These are phyloP conservation scores for Agonum fuliginosum DNA, from an alignment of 2,888 invertebrate genomes.

Conservation along the genomic window DNA sequence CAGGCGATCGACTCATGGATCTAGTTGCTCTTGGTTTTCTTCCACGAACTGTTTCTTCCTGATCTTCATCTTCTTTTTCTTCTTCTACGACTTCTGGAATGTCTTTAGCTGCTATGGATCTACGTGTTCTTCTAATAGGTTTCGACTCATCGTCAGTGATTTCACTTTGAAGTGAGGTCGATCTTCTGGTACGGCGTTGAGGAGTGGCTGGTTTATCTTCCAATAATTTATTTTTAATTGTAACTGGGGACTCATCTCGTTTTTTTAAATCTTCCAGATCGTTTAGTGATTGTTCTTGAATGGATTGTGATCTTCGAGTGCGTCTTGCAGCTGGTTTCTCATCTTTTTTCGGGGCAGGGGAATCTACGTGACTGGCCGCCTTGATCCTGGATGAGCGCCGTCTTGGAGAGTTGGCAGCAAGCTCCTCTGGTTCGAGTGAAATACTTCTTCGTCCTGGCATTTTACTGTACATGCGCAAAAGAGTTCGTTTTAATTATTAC, in stretches of 20 bases:
- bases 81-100: conserved; percentile 15
- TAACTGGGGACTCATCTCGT: conserved; percentile 11
- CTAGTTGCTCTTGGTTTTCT: conserved; percentile 56
- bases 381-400: conserved; percentile 40
- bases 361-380: conserved; percentile 14
- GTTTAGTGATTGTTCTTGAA: conserved; percentile 43
- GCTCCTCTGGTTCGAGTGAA: conserved; percentile 49
- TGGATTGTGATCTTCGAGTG: conserved; percentile 37
- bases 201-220: conserved; percentile 18
- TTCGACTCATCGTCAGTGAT: neutral
- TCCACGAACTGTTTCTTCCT: conserved; percentile 38
- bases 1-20: conserved; percentile 63
- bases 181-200: conserved; percentile 25
- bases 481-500: too few species aligned
- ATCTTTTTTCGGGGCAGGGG: conserved; percentile 23
- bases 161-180: conserved; percentile 12
- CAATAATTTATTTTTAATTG: neutral
- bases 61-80: conserved; percentile 56
- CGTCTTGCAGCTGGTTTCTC: conserved; percentile 25
- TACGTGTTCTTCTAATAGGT: neutral
- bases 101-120: conserved; percentile 26
- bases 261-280: conserved; percentile 18
- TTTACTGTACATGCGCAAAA: conserved; percentile 45
- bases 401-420: conserved; percentile 36
- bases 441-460: conserved; percentile 52